Conservation (phyloP, 2,888 invertebrate genomes). For the Notocelia uddmanniana region DNA sequence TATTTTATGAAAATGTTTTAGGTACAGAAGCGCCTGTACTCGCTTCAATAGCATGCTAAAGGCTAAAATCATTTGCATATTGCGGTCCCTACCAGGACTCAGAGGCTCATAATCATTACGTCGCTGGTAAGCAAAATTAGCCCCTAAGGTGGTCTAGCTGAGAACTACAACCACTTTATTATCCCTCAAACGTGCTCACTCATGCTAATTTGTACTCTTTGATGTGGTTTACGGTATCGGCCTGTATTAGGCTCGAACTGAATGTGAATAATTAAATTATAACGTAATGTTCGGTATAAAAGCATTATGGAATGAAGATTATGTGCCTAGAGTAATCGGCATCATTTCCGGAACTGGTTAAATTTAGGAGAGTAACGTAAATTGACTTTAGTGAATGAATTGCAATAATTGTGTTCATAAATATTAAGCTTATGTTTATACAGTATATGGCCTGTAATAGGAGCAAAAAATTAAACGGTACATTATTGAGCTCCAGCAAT, state of each 20-base stretch:
- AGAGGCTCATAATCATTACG: slow-evolving; percentile 80
- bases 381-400: no score
- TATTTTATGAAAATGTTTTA: slow-evolving; percentile 57
- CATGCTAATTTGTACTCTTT: slow-evolving; percentile 82
- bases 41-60: slow-evolving; percentile 65
- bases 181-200: slow-evolving; percentile 78
- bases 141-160: slow-evolving; percentile 81
- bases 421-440: no score
- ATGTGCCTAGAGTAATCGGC: not conserved
- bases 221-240: slow-evolving; percentile 70
- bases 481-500: no score
- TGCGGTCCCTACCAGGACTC: slow-evolving; percentile 69
- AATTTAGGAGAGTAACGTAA: not conserved
- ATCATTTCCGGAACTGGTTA: not conserved
- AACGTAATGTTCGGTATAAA: slow-evolving; percentile 7
- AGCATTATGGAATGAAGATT: not conserved
- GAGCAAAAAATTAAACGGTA: no score
- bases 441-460: no score
- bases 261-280: slow-evolving; percentile 39
- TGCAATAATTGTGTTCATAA: no score
- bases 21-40: slow-evolving; percentile 58
- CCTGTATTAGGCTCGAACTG: slow-evolving; percentile 37
- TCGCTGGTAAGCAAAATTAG: slow-evolving; percentile 75
- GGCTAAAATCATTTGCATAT: slow-evolving; percentile 84
- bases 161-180: slow-evolving; percentile 79